These are phyloP conservation scores for Hylaea fasciaria DNA, from an alignment of 2,888 invertebrate genomes.

Conservation along the genomic window DNA sequence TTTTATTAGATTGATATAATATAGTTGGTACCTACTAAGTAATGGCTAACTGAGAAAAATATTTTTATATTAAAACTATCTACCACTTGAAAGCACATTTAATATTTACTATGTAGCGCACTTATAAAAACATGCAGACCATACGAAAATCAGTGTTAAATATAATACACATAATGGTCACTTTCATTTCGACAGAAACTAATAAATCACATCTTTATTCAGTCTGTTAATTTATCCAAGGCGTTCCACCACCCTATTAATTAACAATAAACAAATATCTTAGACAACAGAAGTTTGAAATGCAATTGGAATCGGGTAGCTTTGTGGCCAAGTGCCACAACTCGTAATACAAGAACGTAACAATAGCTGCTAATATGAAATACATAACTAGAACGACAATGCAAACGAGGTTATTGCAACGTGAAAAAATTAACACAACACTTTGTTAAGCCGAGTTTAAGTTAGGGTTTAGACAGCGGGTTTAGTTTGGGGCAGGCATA, in stretches of 20 bases:
- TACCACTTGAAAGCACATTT: slow-evolving; percentile 10
- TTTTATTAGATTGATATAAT: slow-evolving; percentile 15
- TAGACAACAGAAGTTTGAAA: slow-evolving; percentile 29
- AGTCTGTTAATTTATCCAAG: slow-evolving; percentile 34
- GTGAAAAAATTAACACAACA: slow-evolving; percentile 5
- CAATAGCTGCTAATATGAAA: slow-evolving; percentile 15
- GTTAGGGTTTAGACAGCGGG: slow-evolving; percentile 61
- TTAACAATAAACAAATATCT: slow-evolving; percentile 11
- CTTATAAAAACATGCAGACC: slow-evolving; percentile 14
- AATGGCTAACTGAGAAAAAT: slow-evolving; percentile 12
- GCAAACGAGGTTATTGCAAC: slow-evolving; percentile 14
- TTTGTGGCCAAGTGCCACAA: slow-evolving; percentile 20
- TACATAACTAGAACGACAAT: slow-evolving; percentile 21
- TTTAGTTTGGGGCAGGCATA: slow-evolving; percentile 93
- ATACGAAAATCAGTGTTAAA: slow-evolving; percentile 12
- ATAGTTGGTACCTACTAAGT: slow-evolving; percentile 1
- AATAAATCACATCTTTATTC: slow-evolving; percentile 33
- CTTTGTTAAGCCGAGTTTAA: slow-evolving; percentile 1
- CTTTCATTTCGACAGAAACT: slow-evolving; percentile 23
- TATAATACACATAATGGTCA: slow-evolving; percentile 11
- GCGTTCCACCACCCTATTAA: slow-evolving; percentile 19
- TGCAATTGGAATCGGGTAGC: slow-evolving; percentile 24
- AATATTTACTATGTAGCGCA: slow-evolving; percentile 23
- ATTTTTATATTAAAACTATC: slow-evolving; percentile 17
- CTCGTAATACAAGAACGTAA: slow-evolving; percentile 2